phyloP scores from a whole-genome alignment of 2,888 invertebrate species.

The Apomyelois bistriatella region DNA sequence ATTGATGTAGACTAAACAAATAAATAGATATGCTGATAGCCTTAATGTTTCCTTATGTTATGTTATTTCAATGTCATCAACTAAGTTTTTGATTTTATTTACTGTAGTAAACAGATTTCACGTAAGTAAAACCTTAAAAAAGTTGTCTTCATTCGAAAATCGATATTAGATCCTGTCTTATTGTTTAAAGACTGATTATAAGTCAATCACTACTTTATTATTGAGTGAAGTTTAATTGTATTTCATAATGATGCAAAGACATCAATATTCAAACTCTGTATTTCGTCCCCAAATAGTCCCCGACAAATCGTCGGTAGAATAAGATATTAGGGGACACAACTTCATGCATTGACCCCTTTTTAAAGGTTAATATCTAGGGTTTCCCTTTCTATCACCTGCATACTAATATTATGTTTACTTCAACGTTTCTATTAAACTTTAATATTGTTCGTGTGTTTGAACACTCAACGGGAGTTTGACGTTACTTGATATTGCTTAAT shows the following conservation, averaged over 20 bases:
- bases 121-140: too few species aligned
- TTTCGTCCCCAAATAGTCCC: constrained; percentile 56
- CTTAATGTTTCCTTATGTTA: too few species aligned
- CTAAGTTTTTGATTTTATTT: too few species aligned
- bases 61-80: too few species aligned
- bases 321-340: constrained; percentile 72
- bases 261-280: constrained; percentile 70
- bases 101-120: too few species aligned
- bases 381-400: constrained; percentile 59
- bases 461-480: background rate
- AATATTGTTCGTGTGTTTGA: constrained; percentile 21
- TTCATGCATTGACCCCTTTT: constrained; percentile 77
- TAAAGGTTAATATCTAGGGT: constrained; percentile 72
- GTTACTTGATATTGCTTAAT: background rate
- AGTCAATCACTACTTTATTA: too few species aligned
- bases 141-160: too few species aligned
- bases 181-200: too few species aligned
- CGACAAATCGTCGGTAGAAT: constrained; percentile 64
- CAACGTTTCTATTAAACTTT: constrained; percentile 31
- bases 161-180: too few species aligned
- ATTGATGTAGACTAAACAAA: too few species aligned
- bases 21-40: too few species aligned
- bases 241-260: constrained; percentile 43
- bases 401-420: constrained; percentile 54
- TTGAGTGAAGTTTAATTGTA: constrained; percentile 44